A percentile compares a stretch with the other conserved stretches of the same genome.
Evolutionary conservation across 2,888 invertebrate species (phyloP).

Genomic region (Lepidonotus clava): DNA sequence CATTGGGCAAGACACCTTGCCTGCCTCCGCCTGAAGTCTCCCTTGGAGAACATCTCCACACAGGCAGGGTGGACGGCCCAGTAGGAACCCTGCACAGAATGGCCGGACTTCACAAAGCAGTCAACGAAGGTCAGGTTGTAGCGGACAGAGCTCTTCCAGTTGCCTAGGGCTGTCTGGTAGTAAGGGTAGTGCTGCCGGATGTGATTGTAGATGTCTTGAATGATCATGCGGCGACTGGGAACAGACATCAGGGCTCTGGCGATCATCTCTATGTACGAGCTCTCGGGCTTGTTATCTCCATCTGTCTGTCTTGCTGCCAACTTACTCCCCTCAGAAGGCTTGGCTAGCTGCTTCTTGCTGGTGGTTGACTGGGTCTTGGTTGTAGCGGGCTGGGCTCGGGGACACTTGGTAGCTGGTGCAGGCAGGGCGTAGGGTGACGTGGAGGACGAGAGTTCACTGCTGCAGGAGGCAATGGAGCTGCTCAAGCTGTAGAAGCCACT

Average conservation of each 20-base stretch:
- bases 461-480: too few species aligned
- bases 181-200: slow-evolving; percentile 75
- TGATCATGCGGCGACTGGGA: slow-evolving; percentile 72
- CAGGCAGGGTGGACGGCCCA: slow-evolving; percentile 99
- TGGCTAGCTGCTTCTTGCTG: too few species aligned
- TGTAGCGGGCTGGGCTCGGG: too few species aligned
- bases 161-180: slow-evolving; percentile 75
- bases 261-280: slow-evolving; percentile 78
- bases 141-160: slow-evolving; percentile 78
- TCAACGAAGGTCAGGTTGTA: slow-evolving; percentile 78
- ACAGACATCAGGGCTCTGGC: slow-evolving; percentile 77
- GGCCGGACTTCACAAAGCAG: slow-evolving; percentile 77
- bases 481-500: too few species aligned
- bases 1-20: slow-evolving; percentile 94
- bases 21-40: slow-evolving; percentile 96
- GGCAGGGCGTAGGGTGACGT: too few species aligned
- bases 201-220: slow-evolving; percentile 77
- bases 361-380: too few species aligned
- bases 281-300: slow-evolving; percentile 76
- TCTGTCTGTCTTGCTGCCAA: too few species aligned
- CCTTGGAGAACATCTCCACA: slow-evolving; percentile 95
- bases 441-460: too few species aligned
- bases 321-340: too few species aligned
- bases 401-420: too few species aligned
- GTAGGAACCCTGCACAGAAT: slow-evolving; percentile 91